phyloP scores from a whole-genome alignment of 2,888 invertebrate species.

The Fragum whitleyi region DNA sequence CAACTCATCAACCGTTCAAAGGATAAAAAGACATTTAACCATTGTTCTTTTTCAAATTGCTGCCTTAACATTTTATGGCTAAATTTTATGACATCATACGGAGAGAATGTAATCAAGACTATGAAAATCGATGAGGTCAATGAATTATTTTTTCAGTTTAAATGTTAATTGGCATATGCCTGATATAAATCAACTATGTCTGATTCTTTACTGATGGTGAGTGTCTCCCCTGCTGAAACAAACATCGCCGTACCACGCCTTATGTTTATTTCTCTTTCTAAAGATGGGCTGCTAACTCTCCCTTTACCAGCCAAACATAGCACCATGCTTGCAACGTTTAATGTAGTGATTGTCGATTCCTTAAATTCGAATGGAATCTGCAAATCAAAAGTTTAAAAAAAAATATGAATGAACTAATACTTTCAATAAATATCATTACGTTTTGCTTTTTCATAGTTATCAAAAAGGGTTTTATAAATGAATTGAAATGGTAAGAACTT shows the following conservation, averaged over 20 bases:
- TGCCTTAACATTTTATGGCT: too few species aligned
- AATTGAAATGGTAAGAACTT: background rate
- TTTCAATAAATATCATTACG: too few species aligned
- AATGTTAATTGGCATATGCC: conserved; percentile 6
- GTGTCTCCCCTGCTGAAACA: conserved; percentile 1
- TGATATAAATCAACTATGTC: background rate
- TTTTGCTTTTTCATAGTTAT: background rate
- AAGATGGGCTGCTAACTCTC: background rate
- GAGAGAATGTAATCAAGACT: too few species aligned
- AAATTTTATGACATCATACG: too few species aligned
- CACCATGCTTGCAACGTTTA: background rate
- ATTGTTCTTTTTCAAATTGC: too few species aligned
- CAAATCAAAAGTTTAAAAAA: background rate
- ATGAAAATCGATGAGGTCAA: too few species aligned
- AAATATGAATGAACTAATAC: background rate
- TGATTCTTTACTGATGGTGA: background rate
- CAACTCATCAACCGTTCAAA: too few species aligned
- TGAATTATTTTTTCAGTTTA: too few species aligned
- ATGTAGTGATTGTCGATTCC: background rate
- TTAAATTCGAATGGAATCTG: background rate
- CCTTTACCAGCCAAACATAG: background rate
- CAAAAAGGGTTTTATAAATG: background rate
- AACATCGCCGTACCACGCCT: background rate
- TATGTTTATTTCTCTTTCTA: background rate
- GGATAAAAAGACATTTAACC: too few species aligned